phyloP scores from a whole-genome alignment of 2,888 invertebrate genomes.

The Scelioninae gen. 1 region DNA sequence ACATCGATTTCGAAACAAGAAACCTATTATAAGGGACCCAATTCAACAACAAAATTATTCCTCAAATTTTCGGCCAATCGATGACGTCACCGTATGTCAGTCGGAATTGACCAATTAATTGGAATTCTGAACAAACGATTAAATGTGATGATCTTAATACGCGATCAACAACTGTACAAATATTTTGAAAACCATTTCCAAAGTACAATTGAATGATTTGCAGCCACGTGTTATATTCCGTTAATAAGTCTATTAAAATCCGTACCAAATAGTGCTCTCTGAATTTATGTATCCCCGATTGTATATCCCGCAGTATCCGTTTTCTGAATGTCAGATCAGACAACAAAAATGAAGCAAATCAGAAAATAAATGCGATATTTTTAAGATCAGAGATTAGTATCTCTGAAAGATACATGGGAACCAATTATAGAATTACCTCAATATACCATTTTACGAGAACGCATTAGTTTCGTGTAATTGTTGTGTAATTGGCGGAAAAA shows the following conservation, averaged over 20 bases:
- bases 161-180: too few relatives aligned
- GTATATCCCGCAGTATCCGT: slow-evolving; percentile 26
- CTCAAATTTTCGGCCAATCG: too few relatives aligned
- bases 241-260: slow-evolving; percentile 21
- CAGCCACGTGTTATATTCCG: background rate
- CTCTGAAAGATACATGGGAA: slow-evolving; percentile 13
- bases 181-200: too few relatives aligned
- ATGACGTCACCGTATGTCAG: too few relatives aligned
- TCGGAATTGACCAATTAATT: too few relatives aligned
- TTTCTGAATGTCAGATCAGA: slow-evolving; percentile 22
- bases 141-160: too few relatives aligned
- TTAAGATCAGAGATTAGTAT: slow-evolving; percentile 15
- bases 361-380: slow-evolving; percentile 16
- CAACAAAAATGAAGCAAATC: background rate
- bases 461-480: slow-evolving; percentile 1
- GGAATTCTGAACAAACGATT: too few relatives aligned
- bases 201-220: too few relatives aligned
- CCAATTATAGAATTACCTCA: slow-evolving; percentile 13
- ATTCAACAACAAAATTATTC: too few relatives aligned
- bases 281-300: slow-evolving; percentile 11
- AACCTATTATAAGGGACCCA: too few relatives aligned
- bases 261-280: background rate
- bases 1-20: too few relatives aligned
- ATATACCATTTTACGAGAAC: slow-evolving; percentile 1
- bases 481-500: slow-evolving; percentile 18